These are phyloP conservation scores for Barypeithes pellucidus DNA, from an alignment of 2,888 invertebrate genomes.

Conservation along the genomic window DNA sequence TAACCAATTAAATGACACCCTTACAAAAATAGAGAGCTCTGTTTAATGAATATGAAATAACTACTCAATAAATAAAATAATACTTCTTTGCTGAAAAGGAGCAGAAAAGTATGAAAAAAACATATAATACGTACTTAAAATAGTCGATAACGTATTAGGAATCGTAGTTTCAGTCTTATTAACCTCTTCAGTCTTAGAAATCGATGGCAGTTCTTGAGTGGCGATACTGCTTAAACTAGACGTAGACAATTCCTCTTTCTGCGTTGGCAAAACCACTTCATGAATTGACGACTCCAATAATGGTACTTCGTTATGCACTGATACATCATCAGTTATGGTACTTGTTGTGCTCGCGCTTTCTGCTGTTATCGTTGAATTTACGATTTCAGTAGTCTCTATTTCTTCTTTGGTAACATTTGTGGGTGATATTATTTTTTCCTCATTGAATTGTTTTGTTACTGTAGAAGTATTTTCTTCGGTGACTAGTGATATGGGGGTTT, in stretches of 20 bases:
- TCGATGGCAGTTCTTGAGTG: conserved; percentile 68
- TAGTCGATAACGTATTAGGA: conserved; percentile 42
- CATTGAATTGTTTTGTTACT: neutral
- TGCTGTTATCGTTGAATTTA: conserved; percentile 11
- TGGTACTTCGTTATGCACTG: conserved; percentile 60
- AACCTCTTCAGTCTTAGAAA: conserved; percentile 25
- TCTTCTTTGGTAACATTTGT: conserved; percentile 32
- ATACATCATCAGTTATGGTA: neutral
- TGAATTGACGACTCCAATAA: conserved; percentile 70
- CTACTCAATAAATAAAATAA: no score
- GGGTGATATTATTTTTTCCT: conserved; percentile 23
- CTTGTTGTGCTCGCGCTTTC: neutral
- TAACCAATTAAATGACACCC: no score
- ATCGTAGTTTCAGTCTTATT: conserved; percentile 38
- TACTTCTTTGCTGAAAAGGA: no score
- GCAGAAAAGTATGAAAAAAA: no score
- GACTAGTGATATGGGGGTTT: conserved; percentile 45
- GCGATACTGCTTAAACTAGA: conserved; percentile 64
- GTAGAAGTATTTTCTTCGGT: conserved; percentile 35
- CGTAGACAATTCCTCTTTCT: conserved; percentile 60
- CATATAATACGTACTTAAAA: conserved; percentile 11
- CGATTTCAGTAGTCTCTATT: conserved; percentile 31
- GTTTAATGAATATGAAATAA: no score
- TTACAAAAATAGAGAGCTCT: no score
- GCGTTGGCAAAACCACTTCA: conserved; percentile 64